Base-by-base conservation (phyloP, 2,797 vertebrate genomes). In the Crocodylus rhombifer region DNA sequence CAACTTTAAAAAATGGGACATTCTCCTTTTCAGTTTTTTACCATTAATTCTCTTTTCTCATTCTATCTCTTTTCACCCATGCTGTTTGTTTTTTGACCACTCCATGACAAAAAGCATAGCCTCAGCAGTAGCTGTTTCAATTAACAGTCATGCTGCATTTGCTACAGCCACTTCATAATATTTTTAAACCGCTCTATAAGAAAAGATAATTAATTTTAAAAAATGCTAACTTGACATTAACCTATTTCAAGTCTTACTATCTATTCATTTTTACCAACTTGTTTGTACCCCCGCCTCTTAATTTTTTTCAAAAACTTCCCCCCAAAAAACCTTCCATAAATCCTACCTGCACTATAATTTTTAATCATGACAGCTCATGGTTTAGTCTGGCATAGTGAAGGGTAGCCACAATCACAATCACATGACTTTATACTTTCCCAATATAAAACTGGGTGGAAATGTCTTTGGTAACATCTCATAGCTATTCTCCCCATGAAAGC, bases 391-490 rank as follows among this genome's bases (percentile, higher is more conserved):
- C 42, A 51, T 11, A 51, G 42, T 51, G 3, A 88, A 26, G 15
- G 80, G 63, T 26, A 28, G 61, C n/a, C n/a, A n/a, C n/a, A n/a
- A n/a, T n/a, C n/a, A 36, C 25, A 73, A 67, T 12, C 14, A 23
- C 11, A 91, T 85, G 63, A 67, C 28, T 80, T 69, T 7, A 2
- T 57, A 89, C 58, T 74, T 87, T 69, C 90, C 75, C 76, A 80
- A 74, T 26, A 80, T 20, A 36, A 8, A 80, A 93, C 62, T 86
- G 14, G 42, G 58, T n/a, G 14, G 17, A 88, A 87, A 77, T 60
- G 36, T 82, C 57, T 55, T 28, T 65, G 28, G 23, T 28, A 69
- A 73, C 25, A 77, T 5, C 0, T 0, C 87, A 76, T 63, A 6
- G 36, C 91, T 78, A 61, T 3, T 82, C 12, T 18, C 28, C 56